Conservation (phyloP, 2,797 vertebrate genomes). For the Parauchenoglanis punctatus region DNA sequence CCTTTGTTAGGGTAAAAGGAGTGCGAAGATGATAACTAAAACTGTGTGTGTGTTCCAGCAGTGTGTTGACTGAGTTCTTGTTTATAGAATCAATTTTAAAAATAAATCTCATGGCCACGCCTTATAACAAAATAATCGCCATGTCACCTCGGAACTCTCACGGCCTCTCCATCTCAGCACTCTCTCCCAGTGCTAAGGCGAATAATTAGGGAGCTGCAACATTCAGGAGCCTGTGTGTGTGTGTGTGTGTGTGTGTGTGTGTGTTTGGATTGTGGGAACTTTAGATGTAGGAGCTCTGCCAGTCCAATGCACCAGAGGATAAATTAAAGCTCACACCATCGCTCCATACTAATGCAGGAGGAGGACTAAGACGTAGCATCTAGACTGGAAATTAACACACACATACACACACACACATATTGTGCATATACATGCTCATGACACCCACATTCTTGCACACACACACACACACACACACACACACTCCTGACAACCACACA, state of each 20-base stretch:
- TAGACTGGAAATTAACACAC: conserved; percentile 56
- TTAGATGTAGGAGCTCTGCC: conserved; percentile 49
- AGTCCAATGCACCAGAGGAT: conserved; percentile 60
- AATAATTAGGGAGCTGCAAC: conserved; percentile 15
- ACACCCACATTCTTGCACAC: not conserved
- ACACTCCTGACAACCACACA: not conserved
- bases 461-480: conserved; percentile 8
- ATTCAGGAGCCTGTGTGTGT: not conserved
- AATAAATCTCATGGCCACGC: not conserved
- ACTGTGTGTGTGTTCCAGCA: not conserved
- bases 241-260: conserved; percentile 27
- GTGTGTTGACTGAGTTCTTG: not conserved
- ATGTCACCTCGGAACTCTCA: too few species aligned
- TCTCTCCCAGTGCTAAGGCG: not conserved
- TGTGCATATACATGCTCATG: too few species aligned
- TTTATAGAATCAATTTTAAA: not conserved
- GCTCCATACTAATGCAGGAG: conserved; percentile 49
- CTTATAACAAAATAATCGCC: too few species aligned
- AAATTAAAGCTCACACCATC: conserved; percentile 60
- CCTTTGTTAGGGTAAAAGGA: not conserved
- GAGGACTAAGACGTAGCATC: conserved; percentile 48
- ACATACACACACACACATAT: conserved; percentile 31
- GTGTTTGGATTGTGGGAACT: conserved; percentile 53
- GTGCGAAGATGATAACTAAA: not conserved
- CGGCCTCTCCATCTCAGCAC: too few species aligned